Evolutionary conservation across 2,888 invertebrate genomes (phyloP).

Genomic region (Exocentrus adspersus): DNA sequence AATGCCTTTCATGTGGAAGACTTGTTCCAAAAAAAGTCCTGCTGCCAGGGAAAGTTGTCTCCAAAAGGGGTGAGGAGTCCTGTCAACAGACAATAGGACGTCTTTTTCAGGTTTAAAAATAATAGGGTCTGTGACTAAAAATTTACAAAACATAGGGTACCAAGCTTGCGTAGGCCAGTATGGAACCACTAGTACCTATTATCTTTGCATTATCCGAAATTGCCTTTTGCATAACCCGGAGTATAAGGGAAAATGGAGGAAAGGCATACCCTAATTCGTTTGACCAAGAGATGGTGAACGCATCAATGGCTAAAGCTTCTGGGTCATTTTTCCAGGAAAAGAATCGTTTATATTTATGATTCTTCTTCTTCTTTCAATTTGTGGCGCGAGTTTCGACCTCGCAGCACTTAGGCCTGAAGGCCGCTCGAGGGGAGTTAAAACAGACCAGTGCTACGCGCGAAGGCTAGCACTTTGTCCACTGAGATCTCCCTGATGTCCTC

Average conservation of each 20-base stretch:
- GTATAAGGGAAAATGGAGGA: constrained; percentile 34
- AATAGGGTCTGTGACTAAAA: constrained; percentile 10
- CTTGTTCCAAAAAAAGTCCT: constrained; percentile 20
- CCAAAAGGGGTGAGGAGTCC: constrained; percentile 27
- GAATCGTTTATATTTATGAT: constrained; percentile 32
- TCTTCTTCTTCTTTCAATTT: too few species aligned
- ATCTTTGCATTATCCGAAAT: constrained; percentile 29
- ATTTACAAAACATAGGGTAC: constrained; percentile 17
- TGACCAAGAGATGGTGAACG: constrained; percentile 39
- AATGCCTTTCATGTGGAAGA: background rate
- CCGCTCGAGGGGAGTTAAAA: too few species aligned
- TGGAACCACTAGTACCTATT: constrained; percentile 23
- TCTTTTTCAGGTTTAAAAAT: constrained; percentile 22
- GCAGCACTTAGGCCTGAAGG: too few species aligned
- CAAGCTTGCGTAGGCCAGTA: constrained; percentile 22
- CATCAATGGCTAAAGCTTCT: constrained; percentile 33
- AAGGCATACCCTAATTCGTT: constrained; percentile 40
- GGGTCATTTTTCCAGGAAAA: constrained; percentile 38
- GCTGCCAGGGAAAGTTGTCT: constrained; percentile 38
- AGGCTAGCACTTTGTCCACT: too few species aligned
- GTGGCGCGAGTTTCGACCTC: too few species aligned
- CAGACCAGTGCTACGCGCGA: too few species aligned
- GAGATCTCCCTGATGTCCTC: too few species aligned
- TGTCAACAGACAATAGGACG: constrained; percentile 23
- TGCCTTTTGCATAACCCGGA: constrained; percentile 25